Evolutionary conservation across 2,888 invertebrate species (phyloP).

Genomic region (Phymatocera aterrima): DNA sequence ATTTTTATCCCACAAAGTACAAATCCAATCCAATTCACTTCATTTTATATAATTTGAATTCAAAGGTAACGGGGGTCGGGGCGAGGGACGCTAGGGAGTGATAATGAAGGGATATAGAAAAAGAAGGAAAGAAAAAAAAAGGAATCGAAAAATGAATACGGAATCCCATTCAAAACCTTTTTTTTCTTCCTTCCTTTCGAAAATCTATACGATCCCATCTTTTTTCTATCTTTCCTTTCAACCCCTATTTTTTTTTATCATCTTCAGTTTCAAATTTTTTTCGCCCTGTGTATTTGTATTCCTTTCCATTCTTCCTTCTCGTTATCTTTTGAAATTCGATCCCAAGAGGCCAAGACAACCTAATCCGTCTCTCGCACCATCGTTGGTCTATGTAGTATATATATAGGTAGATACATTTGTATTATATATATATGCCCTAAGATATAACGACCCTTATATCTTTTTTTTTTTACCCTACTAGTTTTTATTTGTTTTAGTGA

Average conservation of each 20-base stretch:
- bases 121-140: no score
- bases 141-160: no score
- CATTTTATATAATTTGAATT: no score
- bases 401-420: no score
- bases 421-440: neutral
- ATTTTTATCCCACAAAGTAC: neutral
- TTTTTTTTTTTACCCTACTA: constrained; percentile 36
- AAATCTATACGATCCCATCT: no score
- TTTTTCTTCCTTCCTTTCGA: no score
- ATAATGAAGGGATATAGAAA: neutral
- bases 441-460: constrained; percentile 24
- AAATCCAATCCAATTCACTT: constrained; percentile 20
- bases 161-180: no score
- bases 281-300: no score
- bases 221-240: no score
- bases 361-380: neutral
- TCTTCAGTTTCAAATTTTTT: neutral
- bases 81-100: no score
- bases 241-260: neutral
- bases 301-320: neutral
- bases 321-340: neutral
- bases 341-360: neutral
- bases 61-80: neutral
- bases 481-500: constrained; percentile 37
- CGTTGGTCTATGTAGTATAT: no score